A percentile compares a stretch with the other conserved stretches of the same genome.
These are phyloP conservation scores for Lineus longissimus DNA, from an alignment of 1,140 invertebrate genomes.

Conservation along the genomic window DNA sequence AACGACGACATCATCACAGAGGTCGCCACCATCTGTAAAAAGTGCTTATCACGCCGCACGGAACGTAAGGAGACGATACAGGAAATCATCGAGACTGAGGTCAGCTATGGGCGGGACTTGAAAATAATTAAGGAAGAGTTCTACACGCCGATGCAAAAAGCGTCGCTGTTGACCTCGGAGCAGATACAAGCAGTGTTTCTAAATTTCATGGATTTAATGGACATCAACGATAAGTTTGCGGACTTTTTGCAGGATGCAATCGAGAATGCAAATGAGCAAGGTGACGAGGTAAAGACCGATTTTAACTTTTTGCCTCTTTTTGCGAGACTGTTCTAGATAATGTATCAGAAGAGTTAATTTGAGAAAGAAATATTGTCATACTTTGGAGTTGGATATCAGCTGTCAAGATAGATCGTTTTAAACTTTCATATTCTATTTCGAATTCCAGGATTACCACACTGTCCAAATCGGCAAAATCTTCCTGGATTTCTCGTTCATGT, in stretches of 20 bases:
- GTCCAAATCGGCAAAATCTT: slow-evolving; percentile 90
- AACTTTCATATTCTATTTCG: no score
- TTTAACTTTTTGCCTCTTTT: not conserved
- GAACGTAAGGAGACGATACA: slow-evolving; percentile 91
- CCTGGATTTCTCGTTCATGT: slow-evolving; percentile 84
- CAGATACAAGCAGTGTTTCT: slow-evolving; percentile 83
- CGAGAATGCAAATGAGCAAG: slow-evolving; percentile 76
- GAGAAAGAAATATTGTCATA: not conserved
- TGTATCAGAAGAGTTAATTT: not conserved
- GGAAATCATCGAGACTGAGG: slow-evolving; percentile 93
- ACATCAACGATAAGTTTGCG: slow-evolving; percentile 81
- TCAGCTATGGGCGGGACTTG: slow-evolving; percentile 89
- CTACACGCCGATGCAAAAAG: slow-evolving; percentile 86
- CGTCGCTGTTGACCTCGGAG: slow-evolving; percentile 63
- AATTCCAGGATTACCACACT: slow-evolving; percentile 71
- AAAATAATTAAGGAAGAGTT: slow-evolving; percentile 83
- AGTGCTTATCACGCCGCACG: slow-evolving; percentile 79
- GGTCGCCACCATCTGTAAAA: slow-evolving; percentile 74
- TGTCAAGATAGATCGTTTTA: no score
- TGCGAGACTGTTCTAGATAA: not conserved
- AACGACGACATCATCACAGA: not conserved
- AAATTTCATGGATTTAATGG: slow-evolving; percentile 86
- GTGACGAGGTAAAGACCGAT: slow-evolving; percentile 59
- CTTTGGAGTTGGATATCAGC: no score
- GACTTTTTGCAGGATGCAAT: slow-evolving; percentile 80